Conservation (phyloP, 2,113 vertebrate species). For the Stomatorhinus ivindoensis region DNA sequence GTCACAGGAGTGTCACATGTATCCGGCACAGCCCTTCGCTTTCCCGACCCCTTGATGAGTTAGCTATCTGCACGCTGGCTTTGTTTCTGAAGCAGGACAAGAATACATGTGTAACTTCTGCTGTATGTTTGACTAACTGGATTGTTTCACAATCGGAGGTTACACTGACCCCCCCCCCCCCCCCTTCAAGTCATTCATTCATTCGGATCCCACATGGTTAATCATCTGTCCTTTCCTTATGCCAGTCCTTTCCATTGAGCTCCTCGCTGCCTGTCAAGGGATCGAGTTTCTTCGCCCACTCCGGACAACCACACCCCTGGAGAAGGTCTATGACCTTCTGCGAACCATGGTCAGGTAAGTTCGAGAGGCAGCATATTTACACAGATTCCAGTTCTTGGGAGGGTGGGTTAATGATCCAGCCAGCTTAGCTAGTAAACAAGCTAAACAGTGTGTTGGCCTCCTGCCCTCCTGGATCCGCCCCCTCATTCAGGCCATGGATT, state of each 20-base stretch:
- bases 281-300: constrained; percentile 96
- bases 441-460: constrained; percentile 28
- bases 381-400: constrained; percentile 22
- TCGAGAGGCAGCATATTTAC: constrained; percentile 43
- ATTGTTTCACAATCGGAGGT: background rate
- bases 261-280: constrained; percentile 91
- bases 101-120: background rate
- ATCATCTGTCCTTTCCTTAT: constrained; percentile 18
- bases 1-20: background rate
- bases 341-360: constrained; percentile 88
- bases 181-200: background rate
- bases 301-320: constrained; percentile 88
- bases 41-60: background rate
- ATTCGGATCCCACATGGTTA: no score
- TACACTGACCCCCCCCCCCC: background rate
- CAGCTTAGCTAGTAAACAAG: constrained; percentile 16
- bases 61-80: background rate
- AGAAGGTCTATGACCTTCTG: constrained; percentile 97
- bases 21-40: background rate
- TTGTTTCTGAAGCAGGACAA: background rate
- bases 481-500: constrained; percentile 79
- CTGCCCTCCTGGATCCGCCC: background rate
- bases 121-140: background rate
- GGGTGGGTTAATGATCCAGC: constrained; percentile 36
- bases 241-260: constrained; percentile 86